A percentile compares a stretch with the other conserved stretches of the same genome.
phyloP scores from a whole-genome alignment of 1,140 invertebrate species.

The Asobara japonica region DNA sequence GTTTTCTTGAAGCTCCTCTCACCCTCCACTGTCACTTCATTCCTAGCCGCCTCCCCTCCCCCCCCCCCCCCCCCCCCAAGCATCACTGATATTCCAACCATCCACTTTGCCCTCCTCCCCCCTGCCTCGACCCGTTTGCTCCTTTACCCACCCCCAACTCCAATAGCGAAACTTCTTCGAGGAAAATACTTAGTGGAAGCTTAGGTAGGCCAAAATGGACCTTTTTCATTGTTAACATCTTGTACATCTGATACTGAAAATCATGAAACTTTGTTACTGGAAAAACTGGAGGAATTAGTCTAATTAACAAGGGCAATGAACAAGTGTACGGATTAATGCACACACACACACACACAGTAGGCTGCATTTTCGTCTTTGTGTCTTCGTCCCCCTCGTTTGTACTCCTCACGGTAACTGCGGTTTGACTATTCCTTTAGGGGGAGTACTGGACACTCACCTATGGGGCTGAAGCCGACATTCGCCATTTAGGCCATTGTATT shows the following conservation, averaged over 20 bases:
- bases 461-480: too few relatives aligned
- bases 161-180: not conserved
- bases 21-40: slow-evolving; percentile 21
- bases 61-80: not conserved
- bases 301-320: not conserved
- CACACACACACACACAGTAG: too few relatives aligned
- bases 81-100: not conserved
- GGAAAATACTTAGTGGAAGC: slow-evolving; percentile 7
- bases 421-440: too few relatives aligned
- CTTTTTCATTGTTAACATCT: slow-evolving; percentile 3
- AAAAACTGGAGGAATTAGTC: not conserved
- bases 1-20: slow-evolving; percentile 48
- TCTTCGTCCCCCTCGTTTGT: too few relatives aligned
- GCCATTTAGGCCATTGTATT: too few relatives aligned
- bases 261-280: not conserved
- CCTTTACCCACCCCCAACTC: not conserved
- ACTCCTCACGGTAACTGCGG: too few relatives aligned
- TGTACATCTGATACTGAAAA: not conserved
- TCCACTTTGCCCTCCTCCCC: not conserved
- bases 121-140: not conserved
- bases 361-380: too few relatives aligned
- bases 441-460: too few relatives aligned
- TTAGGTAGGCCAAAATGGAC: not conserved
- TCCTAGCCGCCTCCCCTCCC: not conserved
- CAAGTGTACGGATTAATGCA: too few relatives aligned